phyloP scores from a whole-genome alignment of 2,888 invertebrate species.

The Cheilosia grossa region DNA sequence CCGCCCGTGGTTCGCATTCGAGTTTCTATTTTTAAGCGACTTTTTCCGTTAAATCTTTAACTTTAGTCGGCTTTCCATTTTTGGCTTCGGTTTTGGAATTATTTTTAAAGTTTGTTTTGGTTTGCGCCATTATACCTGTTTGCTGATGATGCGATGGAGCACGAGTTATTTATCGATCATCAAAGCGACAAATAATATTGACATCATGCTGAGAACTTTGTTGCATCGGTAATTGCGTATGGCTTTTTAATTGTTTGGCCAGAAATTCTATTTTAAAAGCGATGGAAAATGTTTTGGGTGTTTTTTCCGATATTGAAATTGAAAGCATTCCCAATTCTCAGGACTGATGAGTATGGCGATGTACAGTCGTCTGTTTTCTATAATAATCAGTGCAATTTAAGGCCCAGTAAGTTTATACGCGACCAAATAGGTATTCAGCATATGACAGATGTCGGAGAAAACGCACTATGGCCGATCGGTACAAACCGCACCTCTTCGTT shows the following conservation, averaged over 20 bases:
- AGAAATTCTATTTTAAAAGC: too few species aligned
- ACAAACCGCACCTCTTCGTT: too few species aligned
- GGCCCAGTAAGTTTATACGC: too few species aligned
- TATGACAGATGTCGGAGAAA: too few species aligned
- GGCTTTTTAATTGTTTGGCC: background rate
- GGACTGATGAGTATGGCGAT: too few species aligned
- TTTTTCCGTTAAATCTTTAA: conserved; percentile 16
- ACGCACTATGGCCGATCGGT: too few species aligned
- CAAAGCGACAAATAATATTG: conserved; percentile 13
- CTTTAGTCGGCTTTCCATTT: conserved; percentile 22
- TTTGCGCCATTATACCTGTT: conserved; percentile 11
- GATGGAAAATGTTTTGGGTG: too few species aligned
- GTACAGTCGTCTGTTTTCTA: too few species aligned
- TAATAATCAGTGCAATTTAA: too few species aligned
- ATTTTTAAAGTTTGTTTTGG: conserved; percentile 31
- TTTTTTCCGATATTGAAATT: too few species aligned
- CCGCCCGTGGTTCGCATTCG: background rate
- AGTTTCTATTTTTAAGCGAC: conserved; percentile 19
- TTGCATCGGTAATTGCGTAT: background rate
- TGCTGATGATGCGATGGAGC: conserved; percentile 1
- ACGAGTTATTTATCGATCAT: conserved; percentile 14
- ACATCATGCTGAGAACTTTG: conserved; percentile 1
- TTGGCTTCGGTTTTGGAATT: conserved; percentile 1
- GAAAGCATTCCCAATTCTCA: too few species aligned
- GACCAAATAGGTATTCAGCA: too few species aligned